Conservation (phyloP, 2,888 invertebrate genomes). For the Himalopsyche anomala region DNA sequence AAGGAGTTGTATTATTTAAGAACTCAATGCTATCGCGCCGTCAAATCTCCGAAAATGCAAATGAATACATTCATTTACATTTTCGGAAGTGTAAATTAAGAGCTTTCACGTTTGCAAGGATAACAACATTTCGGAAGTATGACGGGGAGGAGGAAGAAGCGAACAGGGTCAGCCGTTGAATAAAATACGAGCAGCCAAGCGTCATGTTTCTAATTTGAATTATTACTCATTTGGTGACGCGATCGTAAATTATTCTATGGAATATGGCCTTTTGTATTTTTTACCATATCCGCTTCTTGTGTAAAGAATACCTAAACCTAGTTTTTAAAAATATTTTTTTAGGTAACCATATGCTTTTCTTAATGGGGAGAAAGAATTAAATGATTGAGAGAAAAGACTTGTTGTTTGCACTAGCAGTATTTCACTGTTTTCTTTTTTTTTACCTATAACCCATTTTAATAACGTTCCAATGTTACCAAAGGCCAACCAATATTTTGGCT, state of each 20-base stretch:
- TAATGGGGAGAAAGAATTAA: too few species aligned
- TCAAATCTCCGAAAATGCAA: neutral
- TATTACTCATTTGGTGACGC: neutral
- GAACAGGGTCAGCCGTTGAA: constrained; percentile 7
- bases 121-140: constrained; percentile 1
- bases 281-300: too few species aligned
- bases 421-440: too few species aligned
- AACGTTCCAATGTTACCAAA: too few species aligned
- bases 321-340: too few species aligned
- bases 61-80: constrained; percentile 30
- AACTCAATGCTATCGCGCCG: neutral
- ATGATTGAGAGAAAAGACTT: too few species aligned
- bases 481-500: too few species aligned
- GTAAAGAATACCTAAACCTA: too few species aligned
- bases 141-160: neutral
- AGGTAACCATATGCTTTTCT: too few species aligned
- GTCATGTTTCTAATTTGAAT: neutral
- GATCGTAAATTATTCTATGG: neutral
- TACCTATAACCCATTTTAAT: too few species aligned
- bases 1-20: neutral
- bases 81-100: constrained; percentile 30
- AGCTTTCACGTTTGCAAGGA: constrained; percentile 9
- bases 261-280: too few species aligned
- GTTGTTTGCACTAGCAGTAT: too few species aligned
- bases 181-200: constrained; percentile 8